A percentile compares a stretch with the other conserved stretches of the same genome.
Evolutionary conservation across 1,140 invertebrate genomes (phyloP).

Genomic region (Aphis gossypii): DNA sequence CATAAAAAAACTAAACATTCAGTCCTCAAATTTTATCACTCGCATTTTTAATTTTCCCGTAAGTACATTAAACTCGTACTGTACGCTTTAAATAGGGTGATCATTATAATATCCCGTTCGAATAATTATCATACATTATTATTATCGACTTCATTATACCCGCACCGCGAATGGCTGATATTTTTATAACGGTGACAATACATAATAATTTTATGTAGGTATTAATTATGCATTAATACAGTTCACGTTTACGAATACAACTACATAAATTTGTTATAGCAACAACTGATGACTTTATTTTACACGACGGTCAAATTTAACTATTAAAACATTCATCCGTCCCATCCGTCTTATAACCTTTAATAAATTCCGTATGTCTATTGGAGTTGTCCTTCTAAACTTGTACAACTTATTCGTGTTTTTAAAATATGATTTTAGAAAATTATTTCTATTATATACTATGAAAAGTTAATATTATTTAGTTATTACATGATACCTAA

Average conservation of each 20-base stretch:
- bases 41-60: not conserved
- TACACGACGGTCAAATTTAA: not conserved
- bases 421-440: not conserved
- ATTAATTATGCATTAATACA: not conserved
- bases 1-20: not conserved
- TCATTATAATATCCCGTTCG: not conserved
- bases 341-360: not conserved
- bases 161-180: not conserved
- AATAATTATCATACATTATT: slow-evolving; percentile 12
- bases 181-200: not conserved
- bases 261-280: not conserved
- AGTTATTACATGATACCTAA: not conserved
- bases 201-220: not conserved
- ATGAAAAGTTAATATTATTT: not conserved
- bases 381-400: not conserved
- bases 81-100: not conserved
- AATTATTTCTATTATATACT: not conserved
- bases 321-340: not conserved
- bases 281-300: not conserved
- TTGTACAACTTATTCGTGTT: not conserved
- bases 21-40: not conserved
- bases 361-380: not conserved
- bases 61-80: not conserved
- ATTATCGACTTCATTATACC: not conserved
- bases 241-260: not conserved